These are phyloP conservation scores for Sarotherodon lohbergeri DNA, from an alignment of 2,113 vertebrate species.

Conservation along the genomic window DNA sequence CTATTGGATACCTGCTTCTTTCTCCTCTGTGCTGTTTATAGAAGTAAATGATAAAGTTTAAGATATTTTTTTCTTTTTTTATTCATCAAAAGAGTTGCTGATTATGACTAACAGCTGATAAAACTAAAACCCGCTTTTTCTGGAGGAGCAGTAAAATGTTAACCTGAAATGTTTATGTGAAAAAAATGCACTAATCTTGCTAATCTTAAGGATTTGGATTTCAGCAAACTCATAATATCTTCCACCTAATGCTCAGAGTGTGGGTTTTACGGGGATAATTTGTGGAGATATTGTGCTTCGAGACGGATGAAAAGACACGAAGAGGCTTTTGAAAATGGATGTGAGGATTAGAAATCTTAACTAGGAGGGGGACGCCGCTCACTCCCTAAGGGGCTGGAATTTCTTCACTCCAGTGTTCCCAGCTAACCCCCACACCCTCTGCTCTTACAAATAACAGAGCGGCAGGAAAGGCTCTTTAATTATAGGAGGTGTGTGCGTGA, in stretches of 20 bases:
- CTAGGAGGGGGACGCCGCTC: neutral
- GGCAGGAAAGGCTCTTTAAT: conserved; percentile 56
- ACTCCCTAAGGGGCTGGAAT: conserved; percentile 37
- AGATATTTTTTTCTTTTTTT: neutral
- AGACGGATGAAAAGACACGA: neutral
- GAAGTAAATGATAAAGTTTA: neutral
- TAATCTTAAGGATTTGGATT: conserved; percentile 9
- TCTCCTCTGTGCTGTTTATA: neutral
- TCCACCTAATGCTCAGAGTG: neutral
- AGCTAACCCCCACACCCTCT: conserved; percentile 18
- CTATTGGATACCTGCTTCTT: conserved; percentile 6
- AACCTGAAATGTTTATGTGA: neutral
- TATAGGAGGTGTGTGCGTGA: conserved; percentile 43
- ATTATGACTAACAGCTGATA: neutral
- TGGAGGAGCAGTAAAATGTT: neutral
- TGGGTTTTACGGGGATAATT: neutral
- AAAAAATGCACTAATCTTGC: neutral
- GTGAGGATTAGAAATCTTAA: conserved; percentile 35
- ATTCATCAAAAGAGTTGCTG: neutral
- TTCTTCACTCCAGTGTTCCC: conserved; percentile 18
- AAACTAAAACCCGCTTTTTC: neutral
- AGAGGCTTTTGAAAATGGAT: conserved; percentile 45
- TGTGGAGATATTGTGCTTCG: neutral
- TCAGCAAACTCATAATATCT: conserved; percentile 3
- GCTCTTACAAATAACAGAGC: conserved; percentile 47